Percentiles rank a stretch among this genome's conserved stretches.
phyloP scores from a whole-genome alignment of 2,888 invertebrate species.

The Bibio marci region DNA sequence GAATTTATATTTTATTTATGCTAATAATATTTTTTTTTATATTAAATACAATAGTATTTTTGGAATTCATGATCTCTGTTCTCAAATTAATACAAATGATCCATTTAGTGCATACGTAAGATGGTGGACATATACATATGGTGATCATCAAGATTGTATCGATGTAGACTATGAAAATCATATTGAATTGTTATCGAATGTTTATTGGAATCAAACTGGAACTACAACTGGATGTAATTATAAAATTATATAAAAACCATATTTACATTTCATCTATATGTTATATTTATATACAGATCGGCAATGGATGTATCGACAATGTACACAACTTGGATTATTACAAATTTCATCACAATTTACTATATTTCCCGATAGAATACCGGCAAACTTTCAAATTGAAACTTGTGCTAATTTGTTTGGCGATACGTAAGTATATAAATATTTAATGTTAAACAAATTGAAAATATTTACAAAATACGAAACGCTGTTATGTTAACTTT shows the following conservation, averaged over 20 bases:
- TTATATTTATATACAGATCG: not conserved
- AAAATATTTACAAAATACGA: too few species aligned
- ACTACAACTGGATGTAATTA: not conserved
- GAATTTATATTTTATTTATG: too few species aligned
- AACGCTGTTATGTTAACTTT: too few species aligned
- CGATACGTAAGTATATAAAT: too few species aligned
- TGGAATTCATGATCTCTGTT: not conserved
- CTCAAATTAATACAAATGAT: not conserved
- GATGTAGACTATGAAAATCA: not conserved
- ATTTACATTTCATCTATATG: too few species aligned
- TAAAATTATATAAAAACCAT: too few species aligned
- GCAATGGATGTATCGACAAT: not conserved
- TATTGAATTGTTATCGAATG: not conserved
- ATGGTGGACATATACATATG: not conserved
- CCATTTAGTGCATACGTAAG: not conserved
- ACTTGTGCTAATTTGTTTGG: too few species aligned
- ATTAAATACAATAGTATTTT: not conserved
- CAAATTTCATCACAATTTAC: not conserved
- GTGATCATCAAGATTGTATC: not conserved
- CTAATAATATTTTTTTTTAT: too few species aligned
- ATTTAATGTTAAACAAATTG: too few species aligned
- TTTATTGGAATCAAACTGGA: not conserved
- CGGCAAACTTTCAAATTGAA: too few species aligned
- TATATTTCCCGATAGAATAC: too few species aligned
- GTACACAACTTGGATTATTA: not conserved